These are phyloP conservation scores for Selene dorsalis DNA, from an alignment of 2,797 vertebrate genomes.

Conservation along the genomic window DNA sequence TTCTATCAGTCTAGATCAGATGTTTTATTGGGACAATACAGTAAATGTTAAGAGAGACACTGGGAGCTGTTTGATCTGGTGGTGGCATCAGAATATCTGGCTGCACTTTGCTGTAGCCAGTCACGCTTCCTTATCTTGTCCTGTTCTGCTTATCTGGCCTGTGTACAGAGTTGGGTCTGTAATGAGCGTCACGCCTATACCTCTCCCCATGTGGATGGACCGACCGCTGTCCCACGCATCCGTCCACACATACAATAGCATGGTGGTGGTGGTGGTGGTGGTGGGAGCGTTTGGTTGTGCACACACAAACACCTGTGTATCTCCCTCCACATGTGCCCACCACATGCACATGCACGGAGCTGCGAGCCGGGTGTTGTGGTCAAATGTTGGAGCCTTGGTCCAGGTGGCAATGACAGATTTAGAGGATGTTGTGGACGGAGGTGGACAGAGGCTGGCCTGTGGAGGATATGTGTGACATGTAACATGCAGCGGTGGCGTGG, in stretches of 20 bases:
- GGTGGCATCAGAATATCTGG: conserved; percentile 70
- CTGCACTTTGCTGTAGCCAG: conserved; percentile 64
- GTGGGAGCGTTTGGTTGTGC: conserved; percentile 32
- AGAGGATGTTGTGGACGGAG: conserved; percentile 96
- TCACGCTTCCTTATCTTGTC: conserved; percentile 84
- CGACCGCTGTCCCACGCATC: conserved; percentile 68
- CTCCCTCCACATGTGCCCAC: conserved; percentile 78
- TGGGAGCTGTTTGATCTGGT: conserved; percentile 61
- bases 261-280: conserved; percentile 15
- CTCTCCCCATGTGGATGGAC: conserved; percentile 79
- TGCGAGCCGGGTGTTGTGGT: conserved; percentile 50
- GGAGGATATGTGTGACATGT: conserved; percentile 92
- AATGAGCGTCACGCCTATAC: conserved; percentile 77
- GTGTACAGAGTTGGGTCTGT: conserved; percentile 79
- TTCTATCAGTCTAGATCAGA: conserved; percentile 11
- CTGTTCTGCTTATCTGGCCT: conserved; percentile 84
- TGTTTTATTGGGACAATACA: conserved; percentile 32
- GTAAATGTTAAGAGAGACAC: conserved; percentile 49
- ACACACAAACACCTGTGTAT: conserved; percentile 84
- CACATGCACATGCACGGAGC: conserved; percentile 83
- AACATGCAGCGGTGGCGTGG: conserved; percentile 87
- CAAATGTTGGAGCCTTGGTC: conserved; percentile 82
- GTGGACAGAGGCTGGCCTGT: conserved; percentile 91
- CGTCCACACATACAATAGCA: conserved; percentile 66
- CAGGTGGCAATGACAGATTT: conserved; percentile 98